Conservation (phyloP, 1,140 invertebrate genomes). For the Glossosoma conforme region DNA sequence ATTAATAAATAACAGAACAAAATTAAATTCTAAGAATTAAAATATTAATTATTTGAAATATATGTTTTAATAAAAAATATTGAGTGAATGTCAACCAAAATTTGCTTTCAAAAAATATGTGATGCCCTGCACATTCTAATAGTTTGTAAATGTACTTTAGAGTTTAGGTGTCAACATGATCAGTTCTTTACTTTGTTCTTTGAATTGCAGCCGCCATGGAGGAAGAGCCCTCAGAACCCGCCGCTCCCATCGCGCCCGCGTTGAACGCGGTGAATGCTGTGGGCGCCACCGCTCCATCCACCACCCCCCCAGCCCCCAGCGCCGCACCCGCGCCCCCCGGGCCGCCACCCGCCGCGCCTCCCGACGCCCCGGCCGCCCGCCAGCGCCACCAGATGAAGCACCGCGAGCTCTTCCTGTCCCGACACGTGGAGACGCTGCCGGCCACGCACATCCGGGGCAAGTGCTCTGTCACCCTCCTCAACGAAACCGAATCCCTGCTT, state of each 20-base stretch:
- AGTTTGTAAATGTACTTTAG: too few relatives aligned
- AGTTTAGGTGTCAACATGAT: background rate
- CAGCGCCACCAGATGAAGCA: conserved; percentile 95
- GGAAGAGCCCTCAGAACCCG: conserved; percentile 9
- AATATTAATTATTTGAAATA: too few relatives aligned
- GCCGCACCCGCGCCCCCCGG: conserved; percentile 32
- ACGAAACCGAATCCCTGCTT: conserved; percentile 93
- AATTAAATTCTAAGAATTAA: too few relatives aligned
- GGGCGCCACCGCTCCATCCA: conserved; percentile 48
- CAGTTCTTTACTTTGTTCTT: background rate
- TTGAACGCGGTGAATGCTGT: conserved; percentile 22
- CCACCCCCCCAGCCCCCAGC: conserved; percentile 44
- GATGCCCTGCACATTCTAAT: too few relatives aligned
- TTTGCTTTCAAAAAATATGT: too few relatives aligned
- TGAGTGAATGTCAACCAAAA: too few relatives aligned
- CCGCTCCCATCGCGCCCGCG: conserved; percentile 36
- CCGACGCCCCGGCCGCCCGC: conserved; percentile 59
- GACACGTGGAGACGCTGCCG: conserved; percentile 96
- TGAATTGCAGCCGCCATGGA: conserved; percentile 16
- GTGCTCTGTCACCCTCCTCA: conserved; percentile 95
- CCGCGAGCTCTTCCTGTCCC: conserved; percentile 94
- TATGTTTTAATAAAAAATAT: too few relatives aligned
- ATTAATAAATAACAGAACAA: too few relatives aligned
- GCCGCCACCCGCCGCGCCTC: conserved; percentile 28
- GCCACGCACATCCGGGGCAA: conserved; percentile 98